Percentiles rank a stretch among this genome's conserved stretches.
phyloP scores from a whole-genome alignment of 2,113 vertebrate species.

The Microcebus lehilahytsara region DNA sequence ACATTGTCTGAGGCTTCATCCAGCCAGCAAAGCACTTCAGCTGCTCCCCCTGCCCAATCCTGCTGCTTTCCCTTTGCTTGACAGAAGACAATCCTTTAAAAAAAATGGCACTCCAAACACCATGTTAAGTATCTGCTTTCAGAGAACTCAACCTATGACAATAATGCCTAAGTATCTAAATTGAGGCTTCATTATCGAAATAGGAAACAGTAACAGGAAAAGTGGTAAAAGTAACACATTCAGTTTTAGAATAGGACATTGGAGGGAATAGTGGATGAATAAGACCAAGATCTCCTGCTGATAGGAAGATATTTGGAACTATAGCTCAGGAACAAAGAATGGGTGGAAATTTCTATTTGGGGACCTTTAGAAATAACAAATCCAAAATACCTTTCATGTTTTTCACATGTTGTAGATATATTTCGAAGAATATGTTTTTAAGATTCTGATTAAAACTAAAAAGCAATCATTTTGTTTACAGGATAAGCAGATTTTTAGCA shows the following conservation, averaged over 20 bases:
- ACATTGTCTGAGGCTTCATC: background rate
- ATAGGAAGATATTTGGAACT: background rate
- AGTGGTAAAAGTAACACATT: background rate
- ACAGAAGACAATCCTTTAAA: background rate
- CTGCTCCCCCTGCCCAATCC: background rate
- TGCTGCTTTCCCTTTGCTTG: background rate
- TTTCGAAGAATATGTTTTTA: background rate
- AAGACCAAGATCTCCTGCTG: background rate
- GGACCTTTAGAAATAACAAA: background rate
- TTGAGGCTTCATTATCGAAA: background rate
- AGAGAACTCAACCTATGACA: background rate
- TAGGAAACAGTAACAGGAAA: background rate
- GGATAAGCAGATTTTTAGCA: background rate
- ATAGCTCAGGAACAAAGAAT: background rate
- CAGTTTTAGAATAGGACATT: background rate
- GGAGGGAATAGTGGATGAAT: background rate
- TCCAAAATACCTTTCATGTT: background rate
- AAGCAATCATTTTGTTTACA: background rate
- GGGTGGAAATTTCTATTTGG: background rate
- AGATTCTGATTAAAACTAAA: background rate
- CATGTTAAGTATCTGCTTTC: background rate
- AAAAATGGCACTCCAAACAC: background rate
- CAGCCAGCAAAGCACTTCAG: background rate
- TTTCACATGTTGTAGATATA: background rate
- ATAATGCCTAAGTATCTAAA: background rate